Evolutionary conservation across 2,113 vertebrate species (phyloP), one percentile per base, ranked within the genome.

Genomic region (Cynopterus brachyotis): DNA sequence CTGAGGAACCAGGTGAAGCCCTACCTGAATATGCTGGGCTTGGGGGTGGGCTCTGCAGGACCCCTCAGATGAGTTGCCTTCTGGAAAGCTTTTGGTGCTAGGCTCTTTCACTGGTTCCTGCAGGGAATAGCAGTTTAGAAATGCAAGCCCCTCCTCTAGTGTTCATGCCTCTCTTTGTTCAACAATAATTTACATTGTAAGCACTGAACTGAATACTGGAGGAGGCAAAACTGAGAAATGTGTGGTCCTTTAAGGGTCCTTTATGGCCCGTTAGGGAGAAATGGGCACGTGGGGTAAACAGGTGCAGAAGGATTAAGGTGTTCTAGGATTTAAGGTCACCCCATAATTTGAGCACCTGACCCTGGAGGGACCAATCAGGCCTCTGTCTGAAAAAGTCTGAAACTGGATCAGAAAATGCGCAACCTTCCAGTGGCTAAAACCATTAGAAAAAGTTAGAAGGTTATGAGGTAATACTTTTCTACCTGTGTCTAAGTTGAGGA

Each of bases 201-300:
- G 22, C 4, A 60, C 35, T 42, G 35, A n/a, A 8, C 22, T 62
- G 3, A 20, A 26, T 35, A 7, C 26, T 11, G 28, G 20, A 47
- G 32, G 19, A 89, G 62, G 50, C 45, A 59, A 62, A 86, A 40
- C 6, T n/a, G 59, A 47, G 28, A 70, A 87, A 26, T 2, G 2
- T 0, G 9, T 84, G 26, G 53, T 60, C 11, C 45, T 47, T 5
- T 26, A 37, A 20, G n/a, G 5, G 2, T 40, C 26, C 16, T 53
- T 28, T 37, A 1, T 70, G 17, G 40, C 57, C 60, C 16, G 62
- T 70, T 11, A 53, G 62, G 82, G 55, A 47, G 95, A 87, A 30
- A 78, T 0, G 45, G 59, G 15, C 6, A 4, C 0, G 17, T 28
- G 20, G 0, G 2, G n/a, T 20, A 37, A 62, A 67, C 28, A 59